phyloP scores from a whole-genome alignment of 2,797 vertebrate genomes.

The Coregonus sp. region DNA sequence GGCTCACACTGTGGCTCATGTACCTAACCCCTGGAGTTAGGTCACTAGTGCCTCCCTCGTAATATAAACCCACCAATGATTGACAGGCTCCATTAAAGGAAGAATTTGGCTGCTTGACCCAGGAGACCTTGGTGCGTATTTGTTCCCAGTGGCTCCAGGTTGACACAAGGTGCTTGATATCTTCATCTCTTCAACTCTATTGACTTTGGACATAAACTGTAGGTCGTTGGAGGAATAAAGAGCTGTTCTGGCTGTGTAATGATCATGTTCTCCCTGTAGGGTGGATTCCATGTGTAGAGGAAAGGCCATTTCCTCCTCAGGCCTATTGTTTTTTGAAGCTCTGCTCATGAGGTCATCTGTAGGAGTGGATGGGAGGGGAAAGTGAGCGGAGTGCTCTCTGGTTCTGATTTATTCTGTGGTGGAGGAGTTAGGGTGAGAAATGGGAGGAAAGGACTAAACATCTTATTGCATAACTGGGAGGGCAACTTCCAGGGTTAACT shows the following conservation, averaged over 20 bases:
- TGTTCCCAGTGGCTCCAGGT: slow-evolving; percentile 31
- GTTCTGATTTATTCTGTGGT: slow-evolving; percentile 18
- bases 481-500: neutral
- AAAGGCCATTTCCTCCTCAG: slow-evolving; percentile 63
- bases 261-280: slow-evolving; percentile 21
- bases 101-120: slow-evolving; percentile 47
- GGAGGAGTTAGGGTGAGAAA: neutral
- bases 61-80: slow-evolving; percentile 23
- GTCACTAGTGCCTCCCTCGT: neutral
- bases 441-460: neutral
- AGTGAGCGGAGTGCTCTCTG: slow-evolving; percentile 25
- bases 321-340: slow-evolving; percentile 58
- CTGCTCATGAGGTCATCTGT: slow-evolving; percentile 58
- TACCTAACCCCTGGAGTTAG: slow-evolving; percentile 5
- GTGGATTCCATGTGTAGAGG: slow-evolving; percentile 55
- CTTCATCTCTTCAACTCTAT: slow-evolving; percentile 34
- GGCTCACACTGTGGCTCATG: slow-evolving; percentile 1
- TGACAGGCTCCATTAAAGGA: slow-evolving; percentile 34
- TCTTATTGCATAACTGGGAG: neutral
- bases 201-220: slow-evolving; percentile 20
- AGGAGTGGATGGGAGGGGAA: slow-evolving; percentile 38
- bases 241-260: neutral
- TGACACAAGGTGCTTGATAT: slow-evolving; percentile 38
- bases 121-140: slow-evolving; percentile 35
- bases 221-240: neutral